Evolutionary conservation across 2,888 invertebrate genomes (phyloP), one percentile per base, ranked within the genome.

Genomic region (Drosophila melanosoma): DNA sequence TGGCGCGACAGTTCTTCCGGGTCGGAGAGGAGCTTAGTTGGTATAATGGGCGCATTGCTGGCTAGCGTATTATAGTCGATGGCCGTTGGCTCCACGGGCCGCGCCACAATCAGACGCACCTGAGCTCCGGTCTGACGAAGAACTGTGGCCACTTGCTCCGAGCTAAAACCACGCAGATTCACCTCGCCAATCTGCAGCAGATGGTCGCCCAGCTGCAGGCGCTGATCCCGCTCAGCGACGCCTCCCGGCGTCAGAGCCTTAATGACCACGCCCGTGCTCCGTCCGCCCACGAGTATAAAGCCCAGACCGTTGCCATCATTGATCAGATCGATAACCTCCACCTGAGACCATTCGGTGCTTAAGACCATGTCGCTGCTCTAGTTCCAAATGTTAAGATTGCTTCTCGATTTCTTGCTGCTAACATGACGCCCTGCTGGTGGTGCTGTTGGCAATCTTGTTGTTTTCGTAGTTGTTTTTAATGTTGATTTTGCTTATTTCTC

Each of bases 331-430:
- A 99, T 98, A 91, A 99, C 98, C 96, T 99, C 99, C 93, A 99
- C 98, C 95, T 99, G 99, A 90, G 98, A 98, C 99, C 99, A 99
- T 95, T 99, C 99, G 93, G 99, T 99, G 94, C 98, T 99, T 94
- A 99, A 95, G 96, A 96, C 96, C 96, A 96, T 95, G 86, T 73
- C 90, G 70, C 54, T 36, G 45, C 32, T 49, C 56, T 60, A 49
- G 45, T 61, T 69, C 29, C 20, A 26, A 57, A 38, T 60, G 62
- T 54, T 49, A 49, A 52, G 42, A 68, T 76, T 66, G 23, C 57
- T 65, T 52, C 60, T 62, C 52, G 51, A 48, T 56, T 51, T 54
- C 62, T 54, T 68, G 54, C 61, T 67, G 60, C 72, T 77, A 82
- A 80, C 85, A 85, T 85, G 74, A 62, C 84, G 40, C 29, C 29